Evolutionary conservation across 2,797 vertebrate genomes (phyloP), one percentile per base, ranked within the genome.

Genomic region (Leptodactylus fallax): DNA sequence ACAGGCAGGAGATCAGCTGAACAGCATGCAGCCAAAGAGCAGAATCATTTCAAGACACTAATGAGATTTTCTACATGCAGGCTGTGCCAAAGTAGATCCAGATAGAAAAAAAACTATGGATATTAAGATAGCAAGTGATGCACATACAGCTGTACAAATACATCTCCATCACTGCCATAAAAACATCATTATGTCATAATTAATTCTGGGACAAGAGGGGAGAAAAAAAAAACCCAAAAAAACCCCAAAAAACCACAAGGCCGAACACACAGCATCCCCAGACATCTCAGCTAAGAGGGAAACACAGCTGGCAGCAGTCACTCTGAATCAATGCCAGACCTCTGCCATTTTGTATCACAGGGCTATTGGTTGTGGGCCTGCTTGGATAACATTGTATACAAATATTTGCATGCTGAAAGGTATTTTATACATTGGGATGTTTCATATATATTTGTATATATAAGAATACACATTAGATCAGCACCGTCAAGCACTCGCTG

Each of bases 1-100:
- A 79, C 72, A 85, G 56, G 36, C 56, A 65, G 56, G 72, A 51
- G 84, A 78, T 85, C 72, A 79, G 25, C 85, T 86, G 77, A 80
- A 86, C 77, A 71, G 63, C 85, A 81, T 19, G 78, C 21, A 74
- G 85, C 65, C 60, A 78, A 80, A 86, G 36, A 56, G 63, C 13
- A n/a, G 36, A 79, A 69, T 55, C 17, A 86, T n/a, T 49, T 49
- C 85, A 79, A 79, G 74, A 12, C 60, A 56, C 76, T 86, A 80
- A 81, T 80, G 65, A 71, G 63, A 72, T 81, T 80, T 72, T 60
- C 45, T 47, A 49, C 49, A 72, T 72, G 16, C 49, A 81, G 83
- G 10, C 58, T 14, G 55, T 85, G 83, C 83, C 71, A 77, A n/a
- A 61, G 55, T 17, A 85, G 78, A 79, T 45, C 72, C 21, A 17